phyloP scores from a whole-genome alignment of 2,888 invertebrate species.

The Acanthococcus lagerstroemiae region DNA sequence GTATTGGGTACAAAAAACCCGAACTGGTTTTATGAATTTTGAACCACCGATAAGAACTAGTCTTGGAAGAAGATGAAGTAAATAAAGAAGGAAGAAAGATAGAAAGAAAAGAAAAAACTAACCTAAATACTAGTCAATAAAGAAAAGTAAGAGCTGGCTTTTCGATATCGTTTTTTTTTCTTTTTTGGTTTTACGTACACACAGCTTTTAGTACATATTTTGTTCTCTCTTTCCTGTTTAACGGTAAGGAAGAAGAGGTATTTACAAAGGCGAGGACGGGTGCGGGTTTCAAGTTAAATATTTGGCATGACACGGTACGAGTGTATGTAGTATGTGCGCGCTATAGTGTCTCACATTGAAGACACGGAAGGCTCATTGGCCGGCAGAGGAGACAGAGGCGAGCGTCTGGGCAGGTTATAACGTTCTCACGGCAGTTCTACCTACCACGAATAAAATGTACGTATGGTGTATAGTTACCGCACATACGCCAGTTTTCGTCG shows the following conservation, averaged over 20 bases:
- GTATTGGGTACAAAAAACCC: background rate
- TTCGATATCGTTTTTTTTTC: too few relatives aligned
- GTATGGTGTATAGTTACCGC: too few relatives aligned
- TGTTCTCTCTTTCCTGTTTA: too few relatives aligned
- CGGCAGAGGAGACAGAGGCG: slow-evolving; percentile 19
- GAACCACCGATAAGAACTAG: background rate
- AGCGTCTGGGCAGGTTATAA: slow-evolving; percentile 28
- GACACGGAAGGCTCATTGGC: too few relatives aligned
- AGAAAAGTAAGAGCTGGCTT: background rate
- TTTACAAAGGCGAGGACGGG: too few relatives aligned
- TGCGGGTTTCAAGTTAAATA: too few relatives aligned
- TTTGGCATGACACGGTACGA: too few relatives aligned
- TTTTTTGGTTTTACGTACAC: too few relatives aligned
- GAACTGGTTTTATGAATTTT: background rate
- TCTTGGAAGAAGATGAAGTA: background rate
- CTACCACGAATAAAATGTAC: slow-evolving; percentile 31
- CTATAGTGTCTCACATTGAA: background rate
- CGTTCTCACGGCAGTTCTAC: slow-evolving; percentile 30
- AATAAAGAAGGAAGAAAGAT: background rate
- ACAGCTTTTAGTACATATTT: too few relatives aligned
- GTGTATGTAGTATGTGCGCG: background rate
- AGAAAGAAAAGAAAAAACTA: background rate
- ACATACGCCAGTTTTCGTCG: too few relatives aligned
- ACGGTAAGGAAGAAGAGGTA: too few relatives aligned
- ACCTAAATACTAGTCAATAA: background rate